Base-by-base conservation (phyloP, 2,888 invertebrate species). In the Chironomus tentans region DNA sequence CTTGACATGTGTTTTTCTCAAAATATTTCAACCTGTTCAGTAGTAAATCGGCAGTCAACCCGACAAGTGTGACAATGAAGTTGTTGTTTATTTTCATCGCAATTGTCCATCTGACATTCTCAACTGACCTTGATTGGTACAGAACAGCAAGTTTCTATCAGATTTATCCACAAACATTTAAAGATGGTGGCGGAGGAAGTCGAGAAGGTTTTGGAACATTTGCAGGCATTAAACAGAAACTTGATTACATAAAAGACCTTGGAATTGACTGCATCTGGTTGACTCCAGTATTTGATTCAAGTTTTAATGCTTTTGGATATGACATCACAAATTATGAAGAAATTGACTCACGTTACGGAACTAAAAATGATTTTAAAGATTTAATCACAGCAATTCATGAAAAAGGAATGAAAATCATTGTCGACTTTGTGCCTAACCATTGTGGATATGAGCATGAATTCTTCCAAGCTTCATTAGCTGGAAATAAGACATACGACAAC, bases 261-360 rank as follows among this genome's bases (percentile, higher is more conserved):
- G 92, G 92, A 0, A 86, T 94, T 0, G 89, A 88, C 7, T 91
- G 91, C 0, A 87, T 93, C 76, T 94, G 95, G 94, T 84, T 96
- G 77, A 94, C 93, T 0, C 94, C 95, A 0, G 91, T 96, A 79
- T 94, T 90, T 83, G 85, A 86, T 76, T 94, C 94, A 0, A 94
- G 95, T 0, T 92, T 93, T 91, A 86, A 88, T 0, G 95, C 96
- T 83, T 92, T 92, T 81, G 95, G 95, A 0, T 95, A 95, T 79
- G 95, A 96, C 81, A 91, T 95, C 79, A 88, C 91, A 46, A 87
- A 95, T 83, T 94, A 91, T 82, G 88, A n/a, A n/a, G n/a, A n/a
- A n/a, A n/a, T n/a, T n/a, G n/a, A n/a, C n/a, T 82, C 88, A 0
- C 87, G 88, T 75, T 95, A 90, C 81, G 95, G 95, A 0, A 90